Evolutionary conservation across 2,113 vertebrate genomes (phyloP).

Genomic region (Apistogramma diplotaenia): DNA sequence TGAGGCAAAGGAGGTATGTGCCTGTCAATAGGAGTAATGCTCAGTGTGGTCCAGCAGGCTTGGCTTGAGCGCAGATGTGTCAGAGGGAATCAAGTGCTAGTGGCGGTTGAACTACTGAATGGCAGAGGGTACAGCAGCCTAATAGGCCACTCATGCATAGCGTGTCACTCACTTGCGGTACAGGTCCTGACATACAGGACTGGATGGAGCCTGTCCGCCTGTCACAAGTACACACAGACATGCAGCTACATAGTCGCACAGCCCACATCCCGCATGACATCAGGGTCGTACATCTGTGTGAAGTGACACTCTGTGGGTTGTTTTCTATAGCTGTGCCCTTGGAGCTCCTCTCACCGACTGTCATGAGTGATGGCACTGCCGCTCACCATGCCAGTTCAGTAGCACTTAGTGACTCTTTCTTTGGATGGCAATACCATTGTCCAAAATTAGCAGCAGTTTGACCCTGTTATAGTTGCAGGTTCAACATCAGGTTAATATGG

Average conservation of each 20-base stretch:
- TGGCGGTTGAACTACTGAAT: conserved; percentile 18
- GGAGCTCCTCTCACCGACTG: conserved; percentile 20
- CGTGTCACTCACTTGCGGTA: conserved; percentile 44
- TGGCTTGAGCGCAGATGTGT: conserved; percentile 48
- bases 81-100: conserved; percentile 42
- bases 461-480: conserved; percentile 45
- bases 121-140: conserved; percentile 25
- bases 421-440: not conserved
- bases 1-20: conserved; percentile 31
- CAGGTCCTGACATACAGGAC: conserved; percentile 42
- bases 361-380: conserved; percentile 8
- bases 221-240: conserved; percentile 33
- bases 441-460: conserved; percentile 52
- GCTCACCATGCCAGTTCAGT: not conserved
- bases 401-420: not conserved
- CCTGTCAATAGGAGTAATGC: conserved; percentile 54
- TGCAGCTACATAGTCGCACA: conserved; percentile 5
- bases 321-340: not conserved
- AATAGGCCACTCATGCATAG: conserved; percentile 47
- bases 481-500: conserved; percentile 53
- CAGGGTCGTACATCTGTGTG: conserved; percentile 9
- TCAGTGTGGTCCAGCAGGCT: conserved; percentile 36
- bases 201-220: conserved; percentile 13
- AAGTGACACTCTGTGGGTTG: conserved; percentile 3
- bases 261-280: not conserved